Evolutionary conservation across 2,113 vertebrate genomes (phyloP), one percentile per base, ranked within the genome.

Genomic region (Alosa alosa): DNA sequence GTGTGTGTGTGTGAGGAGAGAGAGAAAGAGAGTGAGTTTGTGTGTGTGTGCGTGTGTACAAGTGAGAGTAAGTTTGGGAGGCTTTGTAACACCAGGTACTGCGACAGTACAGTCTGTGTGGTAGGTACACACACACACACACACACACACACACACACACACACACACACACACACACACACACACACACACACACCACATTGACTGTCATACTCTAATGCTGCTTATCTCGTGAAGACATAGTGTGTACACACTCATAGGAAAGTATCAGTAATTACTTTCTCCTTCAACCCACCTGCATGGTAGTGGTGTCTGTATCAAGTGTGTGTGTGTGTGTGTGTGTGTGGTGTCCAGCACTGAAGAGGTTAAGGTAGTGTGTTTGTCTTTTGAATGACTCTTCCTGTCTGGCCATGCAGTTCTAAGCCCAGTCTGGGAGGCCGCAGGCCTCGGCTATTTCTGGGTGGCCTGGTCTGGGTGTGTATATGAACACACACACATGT

Each of bases 331-430:
- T n/a, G n/a, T 5, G 1, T 39, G 25, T 86, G 84, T 57, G 25
- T 82, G 39, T 75, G 52, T 87, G 44, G 9, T 31, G 31, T 31
- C 50, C 3, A 1, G 50, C 11, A 13, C 50, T 87, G 86, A 46
- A 89, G 88, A 92, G 89, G 93, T 95, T 95, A 94, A 93, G 83
- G 46, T 89, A 84, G 15, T 64, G 36, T 81, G 81, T 87, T 87
- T 81, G 83, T 47, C 46, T 44, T 49, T 81, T 83, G 84, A 17
- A 17, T 9, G 15, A 4, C 52, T 57, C 52, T 11, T 49, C 47
- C 52, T 20, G 18, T 57, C 15, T 57, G 52, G 50, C 52, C 3
- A 15, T 57, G 52, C 18, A 0, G 18, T 57, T 17, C 15, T 49
- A 8, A 49, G 47, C 47, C 47, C 47, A 11, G 47, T 49, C 47